phyloP scores from a whole-genome alignment of 1,140 invertebrate genomes.

The Drosophila miranda region DNA sequence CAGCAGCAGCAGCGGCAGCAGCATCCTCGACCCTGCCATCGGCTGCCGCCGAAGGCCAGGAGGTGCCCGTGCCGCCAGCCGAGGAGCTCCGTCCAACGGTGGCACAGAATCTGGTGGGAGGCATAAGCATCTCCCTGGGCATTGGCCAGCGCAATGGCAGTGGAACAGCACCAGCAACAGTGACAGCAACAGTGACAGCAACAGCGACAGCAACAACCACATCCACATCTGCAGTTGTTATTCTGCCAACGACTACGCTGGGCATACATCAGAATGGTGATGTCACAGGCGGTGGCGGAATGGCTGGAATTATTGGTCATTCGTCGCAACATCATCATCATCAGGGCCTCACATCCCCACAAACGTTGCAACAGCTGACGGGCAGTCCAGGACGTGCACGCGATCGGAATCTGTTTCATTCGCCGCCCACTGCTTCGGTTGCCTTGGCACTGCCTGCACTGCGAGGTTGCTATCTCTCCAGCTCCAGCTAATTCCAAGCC shows the following conservation, averaged over 20 bases:
- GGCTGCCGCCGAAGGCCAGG: constrained; percentile 6
- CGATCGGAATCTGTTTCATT: constrained; percentile 81
- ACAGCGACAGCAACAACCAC: constrained; percentile 27
- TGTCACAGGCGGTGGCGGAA: not conserved
- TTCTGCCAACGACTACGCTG: constrained; percentile 33
- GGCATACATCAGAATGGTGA: constrained; percentile 50
- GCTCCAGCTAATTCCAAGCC: not conserved
- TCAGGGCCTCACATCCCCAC: constrained; percentile 46
- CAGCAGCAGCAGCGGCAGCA: constrained; percentile 39
- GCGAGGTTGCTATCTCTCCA: constrained; percentile 71
- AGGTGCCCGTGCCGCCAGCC: constrained; percentile 21
- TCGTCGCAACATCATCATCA: constrained; percentile 8
- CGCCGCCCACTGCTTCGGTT: constrained; percentile 67
- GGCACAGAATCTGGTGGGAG: constrained; percentile 73
- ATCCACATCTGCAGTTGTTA: constrained; percentile 1
- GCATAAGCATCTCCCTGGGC: constrained; percentile 76
- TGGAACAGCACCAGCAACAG: constrained; percentile 25
- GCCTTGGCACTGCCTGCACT: constrained; percentile 73
- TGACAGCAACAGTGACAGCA: constrained; percentile 20
- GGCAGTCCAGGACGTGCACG: constrained; percentile 80
- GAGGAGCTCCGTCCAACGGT: constrained; percentile 58
- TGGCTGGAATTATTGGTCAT: constrained; percentile 1
- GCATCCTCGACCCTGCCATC: constrained; percentile 25
- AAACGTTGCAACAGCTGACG: constrained; percentile 79
- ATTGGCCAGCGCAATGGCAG: constrained; percentile 72